phyloP scores from a whole-genome alignment of 2,888 invertebrate species.

The Ophraella communa region DNA sequence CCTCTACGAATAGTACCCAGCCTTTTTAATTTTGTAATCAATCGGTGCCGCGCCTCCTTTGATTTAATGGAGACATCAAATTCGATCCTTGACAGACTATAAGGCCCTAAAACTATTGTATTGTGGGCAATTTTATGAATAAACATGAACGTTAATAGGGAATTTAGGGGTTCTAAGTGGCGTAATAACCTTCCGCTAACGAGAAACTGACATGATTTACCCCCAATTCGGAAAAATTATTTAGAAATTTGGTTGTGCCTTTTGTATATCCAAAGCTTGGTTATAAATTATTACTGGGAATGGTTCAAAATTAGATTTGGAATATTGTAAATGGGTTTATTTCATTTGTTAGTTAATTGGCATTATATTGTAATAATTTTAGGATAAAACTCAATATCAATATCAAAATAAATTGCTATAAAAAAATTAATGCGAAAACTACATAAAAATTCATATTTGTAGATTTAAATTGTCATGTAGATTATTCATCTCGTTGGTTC shows the following conservation, averaged over 20 bases:
- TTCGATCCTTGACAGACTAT: conserved; percentile 38
- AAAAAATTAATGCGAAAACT: too few relatives aligned
- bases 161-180: conserved; percentile 38
- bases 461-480: too few relatives aligned
- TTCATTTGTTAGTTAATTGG: too few relatives aligned
- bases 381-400: too few relatives aligned
- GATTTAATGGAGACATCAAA: conserved; percentile 48
- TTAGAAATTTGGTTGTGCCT: conserved; percentile 14
- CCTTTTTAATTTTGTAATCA: conserved; percentile 42
- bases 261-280: neutral
- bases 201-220: conserved; percentile 43
- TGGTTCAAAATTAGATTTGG: neutral
- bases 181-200: conserved; percentile 39
- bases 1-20: conserved; percentile 28
- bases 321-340: neutral
- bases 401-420: too few relatives aligned
- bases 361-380: too few relatives aligned
- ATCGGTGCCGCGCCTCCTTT: conserved; percentile 43
- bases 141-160: conserved; percentile 47
- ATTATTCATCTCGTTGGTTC: too few relatives aligned
- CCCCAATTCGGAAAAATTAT: conserved; percentile 22
- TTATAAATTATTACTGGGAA: neutral
- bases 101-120: conserved; percentile 42
- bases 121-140: conserved; percentile 45
- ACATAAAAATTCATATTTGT: too few relatives aligned